Percentiles rank a stretch among this genome's conserved stretches.
phyloP scores from a whole-genome alignment of 2,888 invertebrate genomes.

The Linnaemya vulpina region DNA sequence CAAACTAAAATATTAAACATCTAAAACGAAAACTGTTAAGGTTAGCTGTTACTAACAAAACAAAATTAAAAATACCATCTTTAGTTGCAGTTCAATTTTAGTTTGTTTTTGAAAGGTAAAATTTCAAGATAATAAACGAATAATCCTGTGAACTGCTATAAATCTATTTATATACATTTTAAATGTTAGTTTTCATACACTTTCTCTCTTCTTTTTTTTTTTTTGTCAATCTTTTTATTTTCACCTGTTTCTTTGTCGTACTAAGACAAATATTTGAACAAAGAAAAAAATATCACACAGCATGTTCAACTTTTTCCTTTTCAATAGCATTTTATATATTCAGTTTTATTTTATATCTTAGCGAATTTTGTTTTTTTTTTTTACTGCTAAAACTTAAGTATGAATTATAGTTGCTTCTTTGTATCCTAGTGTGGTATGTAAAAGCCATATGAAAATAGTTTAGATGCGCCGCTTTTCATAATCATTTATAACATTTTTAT shows the following conservation, averaged over 20 bases:
- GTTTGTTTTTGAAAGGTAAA: constrained; percentile 69
- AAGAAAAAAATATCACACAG: constrained; percentile 42
- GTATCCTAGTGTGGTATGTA: neutral
- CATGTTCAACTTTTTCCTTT: constrained; percentile 54
- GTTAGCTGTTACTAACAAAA: constrained; percentile 11
- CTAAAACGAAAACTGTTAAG: constrained; percentile 17
- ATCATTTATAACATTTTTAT: too few species aligned
- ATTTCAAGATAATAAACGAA: constrained; percentile 69
- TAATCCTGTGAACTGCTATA: constrained; percentile 66
- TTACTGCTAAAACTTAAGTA: constrained; percentile 26
- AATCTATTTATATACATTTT: constrained; percentile 54
- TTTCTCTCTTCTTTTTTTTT: constrained; percentile 14
- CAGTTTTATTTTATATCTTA: constrained; percentile 14
- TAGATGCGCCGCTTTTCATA: too few species aligned
- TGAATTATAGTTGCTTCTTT: constrained; percentile 50
- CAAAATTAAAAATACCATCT: constrained; percentile 29
- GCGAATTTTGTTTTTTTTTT: constrained; percentile 26
- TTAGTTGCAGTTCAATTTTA: constrained; percentile 69
- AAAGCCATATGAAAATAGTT: neutral
- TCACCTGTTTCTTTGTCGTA: constrained; percentile 28
- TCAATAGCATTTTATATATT: constrained; percentile 14
- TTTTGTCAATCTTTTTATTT: constrained; percentile 16
- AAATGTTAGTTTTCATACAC: constrained; percentile 56
- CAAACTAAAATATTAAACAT: constrained; percentile 8
- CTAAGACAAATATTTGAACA: constrained; percentile 48